Percentiles rank a stretch among this genome's conserved stretches.
phyloP scores from a whole-genome alignment of 2,113 vertebrate genomes.

The Coregonus clupeaformis region DNA sequence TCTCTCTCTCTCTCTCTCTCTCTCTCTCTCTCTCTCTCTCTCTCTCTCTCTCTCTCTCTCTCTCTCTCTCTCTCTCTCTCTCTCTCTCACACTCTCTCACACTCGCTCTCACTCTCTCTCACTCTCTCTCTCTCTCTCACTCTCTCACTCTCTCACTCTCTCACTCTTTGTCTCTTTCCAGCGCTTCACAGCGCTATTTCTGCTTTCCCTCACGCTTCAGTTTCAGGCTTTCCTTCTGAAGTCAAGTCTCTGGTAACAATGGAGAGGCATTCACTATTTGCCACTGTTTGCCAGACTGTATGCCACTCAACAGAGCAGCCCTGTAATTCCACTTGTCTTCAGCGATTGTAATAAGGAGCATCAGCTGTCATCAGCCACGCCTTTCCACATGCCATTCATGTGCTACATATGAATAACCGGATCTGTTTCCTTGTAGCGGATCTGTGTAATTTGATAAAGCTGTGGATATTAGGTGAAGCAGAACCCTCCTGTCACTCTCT shows the following conservation, averaged over 20 bases:
- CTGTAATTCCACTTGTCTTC: not conserved
- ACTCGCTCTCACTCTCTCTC: not conserved
- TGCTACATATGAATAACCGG: not conserved
- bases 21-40: not conserved
- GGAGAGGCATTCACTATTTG: slow-evolving; percentile 9
- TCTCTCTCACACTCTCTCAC: no score
- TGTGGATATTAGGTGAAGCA: not conserved
- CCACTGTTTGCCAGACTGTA: not conserved
- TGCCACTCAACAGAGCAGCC: not conserved
- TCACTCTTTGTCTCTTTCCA: not conserved
- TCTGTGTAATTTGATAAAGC: not conserved
- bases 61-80: no score
- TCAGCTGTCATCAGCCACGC: not conserved
- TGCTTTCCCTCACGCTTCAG: not conserved
- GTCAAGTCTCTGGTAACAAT: not conserved
- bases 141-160: not conserved
- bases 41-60: not conserved
- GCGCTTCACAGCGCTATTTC: not conserved
- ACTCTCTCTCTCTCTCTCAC: not conserved
- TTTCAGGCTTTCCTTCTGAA: not conserved
- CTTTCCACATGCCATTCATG: not conserved
- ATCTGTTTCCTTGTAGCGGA: not conserved
- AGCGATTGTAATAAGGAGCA: not conserved
- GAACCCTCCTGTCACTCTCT: not conserved
- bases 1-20: not conserved